Evolutionary conservation across 2,797 vertebrate genomes (phyloP), one percentile per base, ranked within the genome.

Genomic region (Acanthurus lineatus): DNA sequence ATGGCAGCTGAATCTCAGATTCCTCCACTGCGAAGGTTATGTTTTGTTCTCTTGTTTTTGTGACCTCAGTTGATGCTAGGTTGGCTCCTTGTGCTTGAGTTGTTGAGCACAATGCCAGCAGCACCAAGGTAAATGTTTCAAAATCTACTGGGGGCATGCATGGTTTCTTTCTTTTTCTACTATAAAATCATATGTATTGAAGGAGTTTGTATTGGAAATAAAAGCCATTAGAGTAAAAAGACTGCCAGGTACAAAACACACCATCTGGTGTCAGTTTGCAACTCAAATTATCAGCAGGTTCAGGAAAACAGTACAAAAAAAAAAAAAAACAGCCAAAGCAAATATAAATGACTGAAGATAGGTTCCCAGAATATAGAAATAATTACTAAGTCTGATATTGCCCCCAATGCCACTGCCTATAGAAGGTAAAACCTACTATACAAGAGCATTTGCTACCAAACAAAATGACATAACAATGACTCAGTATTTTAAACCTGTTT

Each of bases 21-120:
- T 82, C 58, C 70, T 78, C 72, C 61, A 66, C 76, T 70, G 76
- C 73, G 80, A 81, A 89, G 84, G 88, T 89, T 87, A 75, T 85
- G 73, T 83, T 89, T 86, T 88, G 72, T 80, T 84, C 69, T 80
- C 67, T 66, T 82, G 71, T 87, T 73, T 83, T 67, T 69, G 44
- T 79, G 76, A 84, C 76, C 77, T 86, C 67, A 57, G 69, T 69
- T 83, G 77, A 87, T 78, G 65, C 76, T 70, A 47, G 60, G 74
- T 85, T 79, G 66, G 66, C 70, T 81, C 49, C 64, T 63, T 49
- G 56, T 64, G 66, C 56, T 49, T 49, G 51, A 73, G 69, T 73
- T 73, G 65, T 83, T 64, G 64, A 84, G 60, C 76, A 74, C 77
- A 83, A 77, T 53, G 57, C 71, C 74, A 84, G 76, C 59, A 76